phyloP scores from a whole-genome alignment of 2,113 vertebrate species.

The Martes martes region DNA sequence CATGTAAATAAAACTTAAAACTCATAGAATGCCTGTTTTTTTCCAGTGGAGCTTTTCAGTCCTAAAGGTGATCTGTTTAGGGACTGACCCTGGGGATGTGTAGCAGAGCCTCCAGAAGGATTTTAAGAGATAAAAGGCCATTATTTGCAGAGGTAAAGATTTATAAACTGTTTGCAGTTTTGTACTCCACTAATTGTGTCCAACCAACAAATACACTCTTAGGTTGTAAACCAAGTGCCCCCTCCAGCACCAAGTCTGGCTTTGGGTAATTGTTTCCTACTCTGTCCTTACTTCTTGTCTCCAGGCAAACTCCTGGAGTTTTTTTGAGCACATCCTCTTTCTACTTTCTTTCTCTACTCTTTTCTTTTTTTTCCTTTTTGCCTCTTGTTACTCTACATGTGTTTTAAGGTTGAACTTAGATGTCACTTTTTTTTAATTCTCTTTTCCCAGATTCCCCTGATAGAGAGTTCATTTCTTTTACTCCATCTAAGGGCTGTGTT shows the following conservation, averaged over 20 bases:
- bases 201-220: background rate
- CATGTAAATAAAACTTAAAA: slow-evolving; percentile 4
- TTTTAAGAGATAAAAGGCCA: background rate
- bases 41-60: background rate
- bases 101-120: background rate
- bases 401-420: background rate
- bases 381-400: background rate
- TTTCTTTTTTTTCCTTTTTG: background rate
- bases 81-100: accelerated
- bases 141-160: background rate
- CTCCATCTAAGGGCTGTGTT: background rate
- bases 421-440: background rate
- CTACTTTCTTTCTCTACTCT: background rate
- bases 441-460: background rate
- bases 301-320: background rate
- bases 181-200: background rate
- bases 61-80: background rate
- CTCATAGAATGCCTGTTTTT: background rate
- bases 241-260: background rate
- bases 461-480: background rate
- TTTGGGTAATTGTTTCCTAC: background rate
- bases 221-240: background rate
- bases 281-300: background rate
- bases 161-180: background rate
- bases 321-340: background rate